Conservation (phyloP, 2,797 vertebrate species). For the Takifugu ocellatus region DNA sequence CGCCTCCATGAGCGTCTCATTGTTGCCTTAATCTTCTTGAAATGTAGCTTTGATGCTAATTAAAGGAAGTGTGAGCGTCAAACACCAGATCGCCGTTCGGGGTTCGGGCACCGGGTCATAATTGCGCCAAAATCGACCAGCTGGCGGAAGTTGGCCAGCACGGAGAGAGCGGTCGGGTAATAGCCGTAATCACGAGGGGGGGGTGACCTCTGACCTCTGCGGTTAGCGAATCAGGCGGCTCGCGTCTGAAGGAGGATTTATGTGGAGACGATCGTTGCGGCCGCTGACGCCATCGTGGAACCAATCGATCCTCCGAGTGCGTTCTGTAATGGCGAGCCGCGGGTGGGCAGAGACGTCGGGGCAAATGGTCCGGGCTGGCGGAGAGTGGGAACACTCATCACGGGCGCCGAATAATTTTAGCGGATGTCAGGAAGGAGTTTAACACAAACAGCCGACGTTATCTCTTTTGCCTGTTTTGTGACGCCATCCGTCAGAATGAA, state of each 20-base stretch:
- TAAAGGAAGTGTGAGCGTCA: no score
- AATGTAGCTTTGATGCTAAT: no score
- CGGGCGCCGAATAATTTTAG: slow-evolving; percentile 24
- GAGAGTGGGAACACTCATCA: slow-evolving; percentile 40
- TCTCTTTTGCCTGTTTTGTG: slow-evolving; percentile 34
- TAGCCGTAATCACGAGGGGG: no score
- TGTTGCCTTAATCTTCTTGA: no score
- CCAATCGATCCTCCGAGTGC: slow-evolving; percentile 37
- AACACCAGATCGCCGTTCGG: no score
- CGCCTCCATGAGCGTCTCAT: no score
- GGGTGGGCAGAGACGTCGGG: slow-evolving; percentile 36
- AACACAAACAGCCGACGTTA: slow-evolving; percentile 24
- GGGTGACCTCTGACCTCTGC: neutral
- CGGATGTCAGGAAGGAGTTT: slow-evolving; percentile 27
- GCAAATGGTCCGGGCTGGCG: slow-evolving; percentile 30
- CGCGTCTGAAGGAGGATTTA: no score
- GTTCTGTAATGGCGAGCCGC: slow-evolving; percentile 31
- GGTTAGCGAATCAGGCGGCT: slow-evolving; percentile 27
- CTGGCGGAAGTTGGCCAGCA: no score
- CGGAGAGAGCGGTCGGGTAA: no score
- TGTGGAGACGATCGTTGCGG: no score
- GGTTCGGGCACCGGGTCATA: no score
- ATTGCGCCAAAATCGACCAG: no score
- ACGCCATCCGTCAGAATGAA: slow-evolving; percentile 58
- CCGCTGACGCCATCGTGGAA: slow-evolving; percentile 11